Base-by-base conservation (phyloP, 2,797 vertebrate species). In the Betta splendens region DNA sequence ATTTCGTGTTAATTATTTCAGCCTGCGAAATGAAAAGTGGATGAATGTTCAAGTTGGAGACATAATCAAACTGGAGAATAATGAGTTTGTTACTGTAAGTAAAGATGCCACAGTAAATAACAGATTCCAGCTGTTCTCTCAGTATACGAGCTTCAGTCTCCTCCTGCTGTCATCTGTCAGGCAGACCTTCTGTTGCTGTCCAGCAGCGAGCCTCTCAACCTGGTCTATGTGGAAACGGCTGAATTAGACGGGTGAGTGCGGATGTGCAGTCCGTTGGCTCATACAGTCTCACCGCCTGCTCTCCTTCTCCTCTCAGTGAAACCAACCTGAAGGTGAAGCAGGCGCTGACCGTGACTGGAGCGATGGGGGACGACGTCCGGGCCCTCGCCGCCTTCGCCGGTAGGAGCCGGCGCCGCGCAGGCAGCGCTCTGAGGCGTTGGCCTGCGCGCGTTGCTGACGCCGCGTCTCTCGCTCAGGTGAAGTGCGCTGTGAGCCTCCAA, bases 271-370 rank as follows among this genome's bases (percentile, higher is more conserved):
- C n/a, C n/a, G n/a, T n/a, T n/a, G n/a, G n/a, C n/a, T n/a, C n/a
- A n/a, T n/a, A n/a, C n/a, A n/a, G n/a, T n/a, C n/a, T n/a, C n/a
- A n/a, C n/a, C n/a, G n/a, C n/a, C n/a, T n/a, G n/a, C n/a, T 40
- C 4, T 0, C 11, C 15, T 64, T 45, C 38, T 13, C 57, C 40
- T 67, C 48, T 55, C 79, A 98, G 96, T 53, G 97, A 99, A 89
- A 99, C 97, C 45, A 99, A 99, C 70, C 88, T 99, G 80, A 99
- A 99, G 81, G 96, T 98, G 80, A 96, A 95, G 56, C 96, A 98
- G 87, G 92, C 94, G 5, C 70, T 97, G 81, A 93, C 93, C 0
- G 65, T 93, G 31, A 98, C 97, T 4, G 92, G 94, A 28, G 91
- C 94, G 3, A 59, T 98, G 80, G 94, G 92, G 37, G 91, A 93